phyloP scores from a whole-genome alignment of 2,113 vertebrate species.

The Nanorana parkeri region DNA sequence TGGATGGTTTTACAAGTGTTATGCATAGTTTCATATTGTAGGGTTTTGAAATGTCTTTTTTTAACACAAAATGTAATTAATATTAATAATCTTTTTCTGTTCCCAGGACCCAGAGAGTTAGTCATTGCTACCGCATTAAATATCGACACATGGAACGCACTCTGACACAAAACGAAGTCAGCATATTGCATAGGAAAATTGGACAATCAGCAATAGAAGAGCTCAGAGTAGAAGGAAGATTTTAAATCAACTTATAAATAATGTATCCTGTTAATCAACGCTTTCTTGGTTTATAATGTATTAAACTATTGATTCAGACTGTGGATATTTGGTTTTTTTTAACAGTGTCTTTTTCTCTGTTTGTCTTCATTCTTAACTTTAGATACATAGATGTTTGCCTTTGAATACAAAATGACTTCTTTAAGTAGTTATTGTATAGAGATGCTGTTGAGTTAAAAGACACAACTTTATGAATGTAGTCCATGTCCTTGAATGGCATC shows the following conservation, averaged over 20 bases:
- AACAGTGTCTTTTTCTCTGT: neutral
- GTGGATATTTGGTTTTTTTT: neutral
- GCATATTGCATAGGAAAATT: conserved; percentile 77
- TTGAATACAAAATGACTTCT: no score
- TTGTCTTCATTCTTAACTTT: no score
- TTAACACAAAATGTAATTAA: no score
- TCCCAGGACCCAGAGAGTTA: conserved; percentile 82
- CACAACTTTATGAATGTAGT: no score
- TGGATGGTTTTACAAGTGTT: no score
- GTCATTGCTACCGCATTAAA: conserved; percentile 88
- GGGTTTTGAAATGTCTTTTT: no score
- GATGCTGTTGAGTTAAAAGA: neutral
- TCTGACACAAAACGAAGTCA: conserved; percentile 84
- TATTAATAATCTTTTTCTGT: conserved; percentile 29
- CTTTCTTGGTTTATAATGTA: neutral
- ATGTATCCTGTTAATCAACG: neutral
- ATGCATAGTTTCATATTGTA: no score
- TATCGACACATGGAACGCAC: conserved; percentile 94
- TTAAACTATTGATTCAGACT: neutral
- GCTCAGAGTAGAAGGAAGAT: conserved; percentile 87
- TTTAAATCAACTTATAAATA: conserved; percentile 65
- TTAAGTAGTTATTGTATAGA: neutral
- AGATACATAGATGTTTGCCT: neutral
- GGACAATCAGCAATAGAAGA: conserved; percentile 73
- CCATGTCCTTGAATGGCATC: no score